Evolutionary conservation across 1,140 invertebrate species (phyloP).

Genomic region (Oscheius sp.): DNA sequence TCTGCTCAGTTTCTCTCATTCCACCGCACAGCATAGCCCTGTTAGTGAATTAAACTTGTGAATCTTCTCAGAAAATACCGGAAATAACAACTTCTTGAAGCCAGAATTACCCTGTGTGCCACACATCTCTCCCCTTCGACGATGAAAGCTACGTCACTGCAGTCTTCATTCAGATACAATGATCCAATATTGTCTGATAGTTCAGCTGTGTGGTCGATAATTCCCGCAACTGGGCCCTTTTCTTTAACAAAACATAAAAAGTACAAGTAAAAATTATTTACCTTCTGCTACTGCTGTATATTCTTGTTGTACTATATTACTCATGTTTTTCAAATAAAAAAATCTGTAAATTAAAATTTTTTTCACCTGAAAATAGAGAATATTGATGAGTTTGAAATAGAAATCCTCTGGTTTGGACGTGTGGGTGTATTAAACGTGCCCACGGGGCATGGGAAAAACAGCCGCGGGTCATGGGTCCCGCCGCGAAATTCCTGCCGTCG

Average conservation of each 20-base stretch:
- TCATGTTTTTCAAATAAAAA: too few relatives aligned
- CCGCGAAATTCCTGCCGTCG: neutral
- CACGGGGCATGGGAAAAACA: too few relatives aligned
- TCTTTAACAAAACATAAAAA: neutral
- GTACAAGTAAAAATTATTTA: too few relatives aligned
- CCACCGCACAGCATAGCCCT: slow-evolving; percentile 84
- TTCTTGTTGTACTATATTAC: too few relatives aligned
- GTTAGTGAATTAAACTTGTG: slow-evolving; percentile 4
- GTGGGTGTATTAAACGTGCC: too few relatives aligned
- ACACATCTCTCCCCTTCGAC: slow-evolving; percentile 79
- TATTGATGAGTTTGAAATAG: too few relatives aligned
- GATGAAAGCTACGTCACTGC: slow-evolving; percentile 82
- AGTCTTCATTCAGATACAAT: slow-evolving; percentile 79
- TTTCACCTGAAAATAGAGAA: too few relatives aligned
- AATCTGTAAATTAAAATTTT: too few relatives aligned
- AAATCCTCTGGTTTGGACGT: too few relatives aligned
- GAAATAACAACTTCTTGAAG: slow-evolving; percentile 89
- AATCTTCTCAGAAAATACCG: slow-evolving; percentile 64
- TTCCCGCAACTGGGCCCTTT: neutral
- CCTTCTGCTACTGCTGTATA: too few relatives aligned
- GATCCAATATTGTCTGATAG: slow-evolving; percentile 77
- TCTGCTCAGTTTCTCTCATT: slow-evolving; percentile 77
- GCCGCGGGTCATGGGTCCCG: too few relatives aligned
- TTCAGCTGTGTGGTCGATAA: slow-evolving; percentile 62
- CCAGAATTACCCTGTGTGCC: slow-evolving; percentile 84